Evolutionary conservation across 2,888 invertebrate genomes (phyloP), one percentile per base, ranked within the genome.

Genomic region (Ellobium chinense): DNA sequence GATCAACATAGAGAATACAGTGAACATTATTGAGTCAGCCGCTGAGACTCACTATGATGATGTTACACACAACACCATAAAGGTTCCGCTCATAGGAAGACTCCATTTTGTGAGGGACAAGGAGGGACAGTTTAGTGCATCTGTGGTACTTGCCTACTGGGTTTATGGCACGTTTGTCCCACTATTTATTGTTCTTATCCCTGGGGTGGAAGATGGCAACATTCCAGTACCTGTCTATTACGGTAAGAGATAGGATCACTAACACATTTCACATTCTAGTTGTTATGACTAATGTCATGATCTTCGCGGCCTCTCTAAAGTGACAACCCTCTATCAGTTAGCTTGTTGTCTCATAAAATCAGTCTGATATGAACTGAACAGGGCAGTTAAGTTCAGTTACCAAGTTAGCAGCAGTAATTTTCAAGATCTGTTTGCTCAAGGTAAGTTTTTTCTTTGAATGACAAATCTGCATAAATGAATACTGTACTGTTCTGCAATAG

Each of bases 71-170:
- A 72, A 68, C 24, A 68, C 58, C 1, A 9, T 80, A 12, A 66
- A 65, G 9, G 5, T 80, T 60, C 88, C 88, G 1, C 70, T 84
- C 14, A 74, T 87, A 31, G 88, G 88, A 34, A 81, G 87, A 18
- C 56, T 88, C 58, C 87, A 85, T 62, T 83, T 86, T 78, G 85
- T 88, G 12, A 84, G 82, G 63, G 90, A 90, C 70, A 83, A 31
- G 24, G 78, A 85, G 46, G 91, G 91, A 0, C 86, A 88, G 12
- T 58, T 87, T 75, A 80, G 84, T 56, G 68, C 89, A n/a, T 81
- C 82, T 1, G 83, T 85, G 36, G 86, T 90, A 29, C 63, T 90
- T 7, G 83, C 86, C 14, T 91, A 91, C 81, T 92, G 92, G 92
- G 66, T 91, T 12, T 91, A 91, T 85, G 91, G 91, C 24, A 87